Base-by-base conservation (phyloP, 2,797 vertebrate species). In the Eremophila alpestris region DNA sequence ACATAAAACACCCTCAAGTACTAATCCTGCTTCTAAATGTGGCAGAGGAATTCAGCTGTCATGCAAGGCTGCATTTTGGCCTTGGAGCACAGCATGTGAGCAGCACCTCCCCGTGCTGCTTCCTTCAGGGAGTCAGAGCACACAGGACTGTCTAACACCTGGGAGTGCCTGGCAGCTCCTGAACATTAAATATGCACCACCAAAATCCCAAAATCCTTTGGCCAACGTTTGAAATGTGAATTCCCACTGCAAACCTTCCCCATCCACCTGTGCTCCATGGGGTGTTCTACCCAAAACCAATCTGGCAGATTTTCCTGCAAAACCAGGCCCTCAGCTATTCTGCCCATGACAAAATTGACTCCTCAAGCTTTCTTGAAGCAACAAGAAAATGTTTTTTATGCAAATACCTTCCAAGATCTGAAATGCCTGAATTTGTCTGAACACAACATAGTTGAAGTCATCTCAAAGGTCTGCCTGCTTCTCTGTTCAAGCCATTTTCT, bases 51-150 rank as follows among this genome's bases (percentile, higher is more conserved):
- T 38, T n/a, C 54, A 76, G 46, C 62, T n/a, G 54, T 2, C 45
- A 19, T 4, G 54, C 5, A 11, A 76, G 83, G 63, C 40, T 51
- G 63, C 82, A 45, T 45, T 85, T 59, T 68, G 62, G 54, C 63
- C 40, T 26, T 14, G 58, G 40, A 32, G n/a, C 10, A 4, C 0
- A 10, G 34, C 30, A 10, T 1, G 18, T 20, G 58, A 34, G 8
- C 54, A 36, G 0, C 51, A 16, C 9, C 52, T 79, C 43, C 38
- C 55, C 0, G 0, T 20, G 63, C 7, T 75, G 65, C 5, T 83
- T 69, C 69, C 87, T 49, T 43, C 45, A 24, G 51, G 30, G 32
- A 67, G 70, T 56, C 34, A 40, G 65, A 94, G 74, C n/a, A 67
- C n/a, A 67, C 34, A 78, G 55, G 46, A 22, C 7, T 51, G 30